Evolutionary conservation across 1,140 invertebrate species (phyloP).

Genomic region (Telenomus remus): DNA sequence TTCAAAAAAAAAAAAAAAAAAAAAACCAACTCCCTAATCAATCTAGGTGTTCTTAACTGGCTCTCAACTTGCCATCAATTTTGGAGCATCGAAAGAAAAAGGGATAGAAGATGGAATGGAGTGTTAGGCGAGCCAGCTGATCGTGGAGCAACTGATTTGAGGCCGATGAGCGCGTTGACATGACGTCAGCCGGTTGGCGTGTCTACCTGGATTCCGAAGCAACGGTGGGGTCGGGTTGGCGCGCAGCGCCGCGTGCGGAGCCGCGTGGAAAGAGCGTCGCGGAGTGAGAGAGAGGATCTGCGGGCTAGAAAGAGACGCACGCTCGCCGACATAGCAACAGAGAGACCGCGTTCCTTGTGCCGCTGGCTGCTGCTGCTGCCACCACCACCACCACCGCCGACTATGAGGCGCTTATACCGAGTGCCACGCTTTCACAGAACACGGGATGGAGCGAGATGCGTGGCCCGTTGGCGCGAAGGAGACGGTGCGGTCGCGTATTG

Average conservation of each 20-base stretch:
- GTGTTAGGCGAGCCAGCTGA: slow-evolving; percentile 37
- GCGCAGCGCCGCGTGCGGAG: slow-evolving; percentile 24
- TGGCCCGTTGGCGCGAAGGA: slow-evolving; percentile 35
- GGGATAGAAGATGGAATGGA: too few species aligned
- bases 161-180: slow-evolving; percentile 31
- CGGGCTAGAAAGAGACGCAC: slow-evolving; percentile 55
- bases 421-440: slow-evolving; percentile 26
- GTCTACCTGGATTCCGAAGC: neutral
- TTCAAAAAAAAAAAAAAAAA: neutral
- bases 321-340: slow-evolving; percentile 73
- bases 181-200: slow-evolving; percentile 36
- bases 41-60: too few species aligned
- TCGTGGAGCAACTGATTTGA: slow-evolving; percentile 26
- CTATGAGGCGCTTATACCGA: slow-evolving; percentile 51
- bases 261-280: slow-evolving; percentile 34
- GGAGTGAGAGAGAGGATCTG: slow-evolving; percentile 25
- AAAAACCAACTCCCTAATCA: slow-evolving; percentile 26
- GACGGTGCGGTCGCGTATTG: slow-evolving; percentile 66
- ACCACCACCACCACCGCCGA: slow-evolving; percentile 53
- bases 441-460: slow-evolving; percentile 34
- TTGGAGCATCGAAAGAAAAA: too few species aligned
- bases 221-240: neutral
- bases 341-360: slow-evolving; percentile 64
- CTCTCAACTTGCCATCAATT: too few species aligned
- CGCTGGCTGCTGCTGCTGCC: slow-evolving; percentile 57